Conservation (phyloP, 2,888 invertebrate genomes). For the Diarsia mendica region DNA sequence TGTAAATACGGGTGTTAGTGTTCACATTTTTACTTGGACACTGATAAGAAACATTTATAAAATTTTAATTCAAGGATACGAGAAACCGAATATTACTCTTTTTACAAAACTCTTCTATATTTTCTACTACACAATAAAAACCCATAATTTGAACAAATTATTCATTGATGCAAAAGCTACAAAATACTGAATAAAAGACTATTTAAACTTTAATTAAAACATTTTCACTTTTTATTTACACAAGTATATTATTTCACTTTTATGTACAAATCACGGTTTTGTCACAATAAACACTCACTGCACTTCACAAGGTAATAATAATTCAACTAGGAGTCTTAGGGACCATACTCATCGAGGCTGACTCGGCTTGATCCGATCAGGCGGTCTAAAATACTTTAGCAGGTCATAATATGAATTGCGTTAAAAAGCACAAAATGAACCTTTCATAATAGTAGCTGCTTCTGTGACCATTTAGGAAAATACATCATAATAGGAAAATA, state of each 20-base stretch:
- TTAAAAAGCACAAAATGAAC: no score
- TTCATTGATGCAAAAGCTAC: neutral
- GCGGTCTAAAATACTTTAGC: no score
- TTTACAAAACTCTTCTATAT: no score
- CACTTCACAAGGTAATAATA: constrained; percentile 41
- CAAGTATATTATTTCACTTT: constrained; percentile 40
- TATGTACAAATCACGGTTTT: constrained; percentile 45
- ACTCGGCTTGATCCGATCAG: neutral
- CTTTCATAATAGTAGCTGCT: no score
- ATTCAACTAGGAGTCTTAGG: constrained; percentile 11
- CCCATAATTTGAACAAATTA: neutral
- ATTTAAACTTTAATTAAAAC: constrained; percentile 25
- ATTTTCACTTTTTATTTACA: constrained; percentile 59
- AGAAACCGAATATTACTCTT: no score
- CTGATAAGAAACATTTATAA: no score
- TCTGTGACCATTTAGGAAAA: no score
- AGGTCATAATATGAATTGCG: no score
- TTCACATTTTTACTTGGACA: no score
- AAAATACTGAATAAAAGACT: constrained; percentile 45
- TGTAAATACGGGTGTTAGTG: no score
- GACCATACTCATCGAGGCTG: neutral
- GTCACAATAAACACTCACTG: constrained; percentile 25
- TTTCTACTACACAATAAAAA: neutral
- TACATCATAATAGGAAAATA: no score
- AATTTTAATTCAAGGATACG: no score